Base-by-base conservation (phyloP, 2,888 invertebrate genomes). In the Cheilosia soror region DNA sequence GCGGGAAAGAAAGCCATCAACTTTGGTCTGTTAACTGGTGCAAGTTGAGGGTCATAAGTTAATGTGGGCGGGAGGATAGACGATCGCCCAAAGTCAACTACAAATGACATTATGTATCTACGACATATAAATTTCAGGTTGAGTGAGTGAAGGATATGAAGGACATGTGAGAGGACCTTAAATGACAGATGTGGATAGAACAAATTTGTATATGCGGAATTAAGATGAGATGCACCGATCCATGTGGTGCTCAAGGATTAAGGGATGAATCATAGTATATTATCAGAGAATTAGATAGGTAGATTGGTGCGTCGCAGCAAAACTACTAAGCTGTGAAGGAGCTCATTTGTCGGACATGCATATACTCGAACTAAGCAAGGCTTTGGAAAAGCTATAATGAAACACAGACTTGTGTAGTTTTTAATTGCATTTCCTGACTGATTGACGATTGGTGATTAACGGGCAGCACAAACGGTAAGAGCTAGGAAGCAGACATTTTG, bases 1-100 rank as follows among this genome's bases (percentile, higher is more conserved):
- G 73, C 73, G 79, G 83, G 57, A 78, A 63, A 33, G 79, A 79
- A 73, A 37, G 53, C 69, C 63, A 75, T 65, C 63, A 57, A 49
- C 51, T 66, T 75, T 63, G 79, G 57, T 69, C 55, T 58, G 63
- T 65, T 73, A 75, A 73, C 68, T 69, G 69, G 69, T 81, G 62
- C 66, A 75, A 69, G 40, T 63, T 63, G 40, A 29, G 60, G 29
- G n/a, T 40, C 37, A 31, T 3, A 63, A 44, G 44, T 33, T 49
- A 5, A 6, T 31, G 6, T 31, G 25, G 51, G 20, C 13, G 31
- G 37, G 20, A 42, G 13, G 53, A 25, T n/a, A 25, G 15, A 9
- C 15, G 27, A 13, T 31, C 5, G 63, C 49, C 27, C 62, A 76
- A 60, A 31, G 68, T 81, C 69, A 69, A 62, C 47, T 57, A 42